Evolutionary conservation across 2,113 vertebrate species (phyloP), one percentile per base, ranked within the genome.

Genomic region (human (Homo sapiens)): DNA sequence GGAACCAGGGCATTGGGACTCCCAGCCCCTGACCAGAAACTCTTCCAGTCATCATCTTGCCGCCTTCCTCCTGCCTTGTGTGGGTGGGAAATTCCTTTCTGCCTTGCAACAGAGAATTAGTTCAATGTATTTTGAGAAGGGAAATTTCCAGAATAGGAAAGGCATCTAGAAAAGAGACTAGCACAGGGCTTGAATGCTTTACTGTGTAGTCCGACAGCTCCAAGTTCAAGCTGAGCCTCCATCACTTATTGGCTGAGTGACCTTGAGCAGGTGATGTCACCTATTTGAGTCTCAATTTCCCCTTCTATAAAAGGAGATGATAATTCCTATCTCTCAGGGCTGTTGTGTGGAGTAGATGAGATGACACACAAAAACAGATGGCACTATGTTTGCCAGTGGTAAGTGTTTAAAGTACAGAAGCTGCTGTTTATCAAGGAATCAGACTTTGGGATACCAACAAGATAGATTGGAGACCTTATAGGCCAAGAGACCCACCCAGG

Each of bases 91-190:
- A 89, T 72, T 87, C 92, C 57, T 87, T 76, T 59, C 83, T n/a
- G n/a, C 75, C 66, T 59, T 70, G 38, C 22, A 84, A 72, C 14
- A 32, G 79, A 96, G 59, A 52, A 48, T 57, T 66, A 40, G 73
- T 59, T 94, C 89, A 43, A 8, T 52, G 35, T 94, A 84, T 64
- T 72, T 50, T 80, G 78, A 94, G 48, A 38, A 94, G 23, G 43
- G 86, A 90, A 94, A 57, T 76, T 90, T 94, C 68, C 79, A 92
- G 86, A 90, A 25, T 66, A 40, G 81, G 70, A 96, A 93, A 93
- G 52, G 5, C 38, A 9, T 75, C 72, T 59, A 43, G 78, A 90
- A 70, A 75, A 59, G 70, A 90, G 52, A 84, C 38, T 38, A 76
- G 68, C 38, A 35, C 35, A n/a, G 23, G 72, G 40, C 8, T 35